phyloP scores from a whole-genome alignment of 2,113 vertebrate genomes.

The Pseudorasbora parva region DNA sequence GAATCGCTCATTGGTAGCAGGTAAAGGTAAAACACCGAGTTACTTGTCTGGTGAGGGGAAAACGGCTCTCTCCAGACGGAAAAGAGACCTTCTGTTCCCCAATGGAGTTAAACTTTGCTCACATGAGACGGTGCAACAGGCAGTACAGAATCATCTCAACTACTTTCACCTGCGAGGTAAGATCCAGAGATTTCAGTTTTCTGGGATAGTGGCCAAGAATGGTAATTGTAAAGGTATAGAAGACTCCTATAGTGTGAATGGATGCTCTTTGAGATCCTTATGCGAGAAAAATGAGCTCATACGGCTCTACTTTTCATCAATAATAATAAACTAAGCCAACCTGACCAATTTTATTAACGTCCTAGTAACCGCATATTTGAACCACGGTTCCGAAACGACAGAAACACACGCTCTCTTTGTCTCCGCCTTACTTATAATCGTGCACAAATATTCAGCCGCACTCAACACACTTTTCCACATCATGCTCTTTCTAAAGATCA shows the following conservation, averaged over 20 bases:
- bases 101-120: slow-evolving; percentile 88
- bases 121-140: slow-evolving; percentile 86
- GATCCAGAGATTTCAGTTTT: background rate
- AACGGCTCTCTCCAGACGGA: slow-evolving; percentile 71
- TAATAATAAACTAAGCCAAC: slow-evolving; percentile 21
- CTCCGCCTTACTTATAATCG: background rate
- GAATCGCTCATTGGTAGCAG: background rate
- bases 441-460: background rate
- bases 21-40: background rate
- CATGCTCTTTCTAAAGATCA: slow-evolving; percentile 14
- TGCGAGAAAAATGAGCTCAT: slow-evolving; percentile 1
- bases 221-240: slow-evolving; percentile 6
- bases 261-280: slow-evolving; percentile 16
- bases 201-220: slow-evolving; percentile 5
- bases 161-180: slow-evolving; percentile 93
- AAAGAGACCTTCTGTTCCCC: slow-evolving; percentile 83
- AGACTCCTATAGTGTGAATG: background rate
- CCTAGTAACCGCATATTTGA: slow-evolving; percentile 4
- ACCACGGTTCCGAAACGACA: background rate
- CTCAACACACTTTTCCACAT: slow-evolving; percentile 20
- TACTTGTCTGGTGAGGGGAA: slow-evolving; percentile 45
- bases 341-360: slow-evolving; percentile 4
- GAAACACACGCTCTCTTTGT: slow-evolving; percentile 33
- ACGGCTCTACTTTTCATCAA: slow-evolving; percentile 20
- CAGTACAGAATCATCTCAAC: slow-evolving; percentile 81